A percentile compares a stretch with the other conserved stretches of the same genome.
These are phyloP conservation scores for Drosophila bifasciata DNA, from an alignment of 1,140 invertebrate genomes.

Conservation along the genomic window DNA sequence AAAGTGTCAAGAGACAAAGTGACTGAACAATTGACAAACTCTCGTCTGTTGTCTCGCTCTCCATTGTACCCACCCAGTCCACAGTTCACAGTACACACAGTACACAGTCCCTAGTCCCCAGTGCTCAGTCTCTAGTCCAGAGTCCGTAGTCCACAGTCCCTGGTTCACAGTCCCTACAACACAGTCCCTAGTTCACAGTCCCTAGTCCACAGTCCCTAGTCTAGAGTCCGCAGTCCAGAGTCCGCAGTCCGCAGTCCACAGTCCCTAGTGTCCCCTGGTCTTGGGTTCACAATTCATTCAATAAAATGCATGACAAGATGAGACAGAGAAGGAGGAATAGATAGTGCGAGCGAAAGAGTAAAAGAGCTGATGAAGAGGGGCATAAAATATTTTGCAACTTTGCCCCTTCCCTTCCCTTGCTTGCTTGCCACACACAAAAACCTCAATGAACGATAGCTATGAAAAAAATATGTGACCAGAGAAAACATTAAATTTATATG, in stretches of 20 bases:
- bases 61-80: too few species aligned
- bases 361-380: background rate
- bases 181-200: too few species aligned
- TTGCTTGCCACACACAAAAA: conserved; percentile 3
- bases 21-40: conserved; percentile 34
- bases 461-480: conserved; percentile 23
- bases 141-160: too few species aligned
- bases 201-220: too few species aligned
- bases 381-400: conserved; percentile 6
- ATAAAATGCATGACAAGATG: conserved; percentile 43
- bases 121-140: too few species aligned
- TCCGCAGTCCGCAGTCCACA: too few species aligned
- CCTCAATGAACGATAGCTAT: conserved; percentile 5
- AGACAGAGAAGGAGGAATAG: background rate
- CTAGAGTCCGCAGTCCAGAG: too few species aligned
- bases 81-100: too few species aligned
- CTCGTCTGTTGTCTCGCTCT: background rate
- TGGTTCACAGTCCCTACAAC: too few species aligned
- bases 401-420: background rate
- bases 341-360: too few species aligned
- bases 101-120: too few species aligned
- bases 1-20: conserved; percentile 36
- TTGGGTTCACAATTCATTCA: conserved; percentile 5
- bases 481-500: conserved; percentile 35
- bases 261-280: too few species aligned